Conservation (phyloP, 2,113 vertebrate genomes). For the Nasalis larvatus region DNA sequence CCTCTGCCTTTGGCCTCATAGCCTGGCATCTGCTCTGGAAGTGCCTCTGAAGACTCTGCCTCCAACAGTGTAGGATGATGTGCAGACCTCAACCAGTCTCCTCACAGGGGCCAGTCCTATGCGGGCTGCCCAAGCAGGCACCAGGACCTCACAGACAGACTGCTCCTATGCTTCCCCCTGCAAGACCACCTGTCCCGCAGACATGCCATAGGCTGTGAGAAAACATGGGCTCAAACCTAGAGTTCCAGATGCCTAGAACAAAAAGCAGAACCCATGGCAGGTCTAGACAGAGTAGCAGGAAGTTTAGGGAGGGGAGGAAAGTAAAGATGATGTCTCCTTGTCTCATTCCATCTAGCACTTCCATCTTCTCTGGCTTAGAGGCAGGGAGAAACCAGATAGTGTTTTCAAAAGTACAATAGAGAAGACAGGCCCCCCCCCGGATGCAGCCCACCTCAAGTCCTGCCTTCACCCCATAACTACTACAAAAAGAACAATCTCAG, state of each 20-base stretch:
- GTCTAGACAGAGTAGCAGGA: not conserved
- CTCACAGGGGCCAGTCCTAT: not conserved
- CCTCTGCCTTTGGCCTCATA: not conserved
- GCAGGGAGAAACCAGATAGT: not conserved
- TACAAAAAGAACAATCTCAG: not conserved
- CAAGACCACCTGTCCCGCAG: not conserved
- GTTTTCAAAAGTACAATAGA: not conserved
- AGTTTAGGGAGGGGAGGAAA: not conserved
- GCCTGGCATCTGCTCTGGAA: too few species aligned
- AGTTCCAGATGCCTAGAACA: not conserved
- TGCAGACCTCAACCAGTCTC: not conserved
- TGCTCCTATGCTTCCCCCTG: too few species aligned
- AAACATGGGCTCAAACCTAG: not conserved
- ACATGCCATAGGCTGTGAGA: not conserved
- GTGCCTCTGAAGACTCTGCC: not conserved
- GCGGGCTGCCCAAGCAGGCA: not conserved
- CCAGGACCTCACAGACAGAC: not conserved
- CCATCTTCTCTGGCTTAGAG: not conserved
- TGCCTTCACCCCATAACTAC: not conserved
- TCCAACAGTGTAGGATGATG: not conserved
- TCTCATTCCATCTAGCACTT: not conserved
- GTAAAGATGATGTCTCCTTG: not conserved
- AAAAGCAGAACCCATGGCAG: not conserved
- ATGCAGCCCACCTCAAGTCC: not conserved
- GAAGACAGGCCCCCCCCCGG: not conserved